Evolutionary conservation across 2,113 vertebrate species (phyloP), one percentile per base, ranked within the genome.

Genomic region (Parus major): DNA sequence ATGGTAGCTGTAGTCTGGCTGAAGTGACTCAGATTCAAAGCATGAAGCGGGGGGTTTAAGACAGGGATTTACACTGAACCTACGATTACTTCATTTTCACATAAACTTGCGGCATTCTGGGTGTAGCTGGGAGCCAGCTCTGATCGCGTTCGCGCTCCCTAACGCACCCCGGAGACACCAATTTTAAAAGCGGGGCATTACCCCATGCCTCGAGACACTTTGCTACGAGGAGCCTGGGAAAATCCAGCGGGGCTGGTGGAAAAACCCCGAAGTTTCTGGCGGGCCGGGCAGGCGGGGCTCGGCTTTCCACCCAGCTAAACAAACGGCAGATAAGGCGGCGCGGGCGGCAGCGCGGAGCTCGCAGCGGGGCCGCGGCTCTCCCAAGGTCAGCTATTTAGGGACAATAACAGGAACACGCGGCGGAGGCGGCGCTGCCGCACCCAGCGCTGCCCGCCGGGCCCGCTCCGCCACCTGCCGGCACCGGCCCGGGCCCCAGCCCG

Each of bases 301-400:
- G 16, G 84, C 81, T 69, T 95, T 73, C 90, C 89, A 39, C 70
- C 77, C 95, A 82, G 93, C 89, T 57, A 94, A 97, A 89, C 91
- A 95, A 95, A 69, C 70, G 23, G 46, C 78, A 20, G 94, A 95
- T 97, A 96, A 87, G 80, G 41, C 2, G 16, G 63, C 25, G 73
- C 83, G n/a, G 55, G 80, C 80, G 49, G 11, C 52, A 33, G 78
- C 59, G 85, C 82, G 52, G 33, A 5, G 88, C 23, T 44, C 18
- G 12, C 2, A 33, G 78, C 69, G 2, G 68, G 5, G 52, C 88
- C 5, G 80, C 8, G 29, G 1, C 91, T 53, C 49, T 80, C 91
- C 88, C 95, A 97, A 94, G 95, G 94, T 94, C 95, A 93, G 88
- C 88, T 94, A 91, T 92, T 93, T 64, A 68, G 52, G 92, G 31